phyloP scores from a whole-genome alignment of 1,140 invertebrate genomes.

The Eriosoma lanigerum region DNA sequence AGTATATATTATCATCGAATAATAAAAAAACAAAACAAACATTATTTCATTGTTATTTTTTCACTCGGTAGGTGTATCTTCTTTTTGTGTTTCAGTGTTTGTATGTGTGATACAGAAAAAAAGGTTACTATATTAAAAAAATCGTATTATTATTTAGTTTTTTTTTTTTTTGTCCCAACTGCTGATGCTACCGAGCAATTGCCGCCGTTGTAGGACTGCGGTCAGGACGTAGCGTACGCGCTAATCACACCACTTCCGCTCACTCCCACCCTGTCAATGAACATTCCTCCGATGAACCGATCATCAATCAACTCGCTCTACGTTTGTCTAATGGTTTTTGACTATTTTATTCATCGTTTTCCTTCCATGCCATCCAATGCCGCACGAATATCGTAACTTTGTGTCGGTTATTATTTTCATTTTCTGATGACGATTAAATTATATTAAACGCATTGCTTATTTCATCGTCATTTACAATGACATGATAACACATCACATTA shows the following conservation, averaged over 20 bases:
- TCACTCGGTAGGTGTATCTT: background rate
- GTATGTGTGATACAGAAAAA: slow-evolving; percentile 40
- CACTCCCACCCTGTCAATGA: slow-evolving; percentile 16
- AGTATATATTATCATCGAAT: slow-evolving; percentile 6
- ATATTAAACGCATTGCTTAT: too few relatives aligned
- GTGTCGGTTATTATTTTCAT: too few relatives aligned
- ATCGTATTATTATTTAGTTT: too few relatives aligned
- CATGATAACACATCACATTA: too few relatives aligned
- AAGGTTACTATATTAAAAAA: too few relatives aligned
- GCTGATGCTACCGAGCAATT: background rate
- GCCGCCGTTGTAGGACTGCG: slow-evolving; percentile 43
- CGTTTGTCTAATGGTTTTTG: slow-evolving; percentile 45
- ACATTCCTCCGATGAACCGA: slow-evolving; percentile 50
- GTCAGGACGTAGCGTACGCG: slow-evolving; percentile 41
- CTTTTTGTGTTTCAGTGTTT: slow-evolving; percentile 22
- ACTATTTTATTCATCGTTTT: slow-evolving; percentile 22
- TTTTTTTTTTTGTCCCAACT: slow-evolving; percentile 24
- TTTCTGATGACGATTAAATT: too few relatives aligned
- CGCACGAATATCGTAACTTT: background rate
- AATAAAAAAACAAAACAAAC: slow-evolving; percentile 49
- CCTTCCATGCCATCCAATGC: background rate
- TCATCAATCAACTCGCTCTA: slow-evolving; percentile 46
- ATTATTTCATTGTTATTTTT: slow-evolving; percentile 45
- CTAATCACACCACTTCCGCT: slow-evolving; percentile 50
- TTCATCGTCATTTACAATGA: too few relatives aligned